Conservation (phyloP, 2,888 invertebrate species). For the Trisateles emortualis region DNA sequence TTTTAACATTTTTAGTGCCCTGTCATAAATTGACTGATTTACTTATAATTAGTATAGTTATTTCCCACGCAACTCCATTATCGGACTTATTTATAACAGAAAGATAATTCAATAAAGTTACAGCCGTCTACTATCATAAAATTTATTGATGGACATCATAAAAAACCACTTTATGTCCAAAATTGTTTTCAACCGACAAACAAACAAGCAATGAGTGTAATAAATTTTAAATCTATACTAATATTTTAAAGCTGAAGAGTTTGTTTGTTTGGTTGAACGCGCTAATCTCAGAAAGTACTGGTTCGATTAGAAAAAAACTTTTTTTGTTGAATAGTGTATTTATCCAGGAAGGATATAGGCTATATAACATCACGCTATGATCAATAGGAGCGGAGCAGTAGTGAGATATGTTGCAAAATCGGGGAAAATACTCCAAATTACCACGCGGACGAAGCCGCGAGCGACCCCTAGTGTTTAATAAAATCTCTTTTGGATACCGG, state of each 20-base stretch:
- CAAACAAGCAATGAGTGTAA: constrained; percentile 69
- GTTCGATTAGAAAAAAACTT: too few species aligned
- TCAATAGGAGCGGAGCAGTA: too few species aligned
- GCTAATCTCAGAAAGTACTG: too few species aligned
- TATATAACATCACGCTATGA: too few species aligned
- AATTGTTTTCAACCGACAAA: constrained; percentile 75
- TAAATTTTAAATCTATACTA: constrained; percentile 84
- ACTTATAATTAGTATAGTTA: constrained; percentile 9
- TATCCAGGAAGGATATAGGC: too few species aligned
- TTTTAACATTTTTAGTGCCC: neutral
- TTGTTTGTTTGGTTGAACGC: too few species aligned
- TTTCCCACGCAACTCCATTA: constrained; percentile 37
- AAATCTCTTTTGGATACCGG: constrained; percentile 58
- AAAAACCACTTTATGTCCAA: constrained; percentile 75
- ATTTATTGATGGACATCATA: constrained; percentile 69
- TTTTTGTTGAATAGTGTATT: too few species aligned
- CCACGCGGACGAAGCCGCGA: too few species aligned
- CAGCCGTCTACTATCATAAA: constrained; percentile 61
- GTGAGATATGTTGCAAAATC: too few species aligned
- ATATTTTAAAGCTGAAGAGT: too few species aligned
- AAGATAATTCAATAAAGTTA: constrained; percentile 62
- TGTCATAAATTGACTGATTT: constrained; percentile 14
- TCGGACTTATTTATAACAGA: constrained; percentile 43
- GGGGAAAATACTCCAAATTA: too few species aligned
- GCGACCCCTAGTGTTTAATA: constrained; percentile 81